phyloP scores from a whole-genome alignment of 1,140 invertebrate species.

The Drosophila ironensis region DNA sequence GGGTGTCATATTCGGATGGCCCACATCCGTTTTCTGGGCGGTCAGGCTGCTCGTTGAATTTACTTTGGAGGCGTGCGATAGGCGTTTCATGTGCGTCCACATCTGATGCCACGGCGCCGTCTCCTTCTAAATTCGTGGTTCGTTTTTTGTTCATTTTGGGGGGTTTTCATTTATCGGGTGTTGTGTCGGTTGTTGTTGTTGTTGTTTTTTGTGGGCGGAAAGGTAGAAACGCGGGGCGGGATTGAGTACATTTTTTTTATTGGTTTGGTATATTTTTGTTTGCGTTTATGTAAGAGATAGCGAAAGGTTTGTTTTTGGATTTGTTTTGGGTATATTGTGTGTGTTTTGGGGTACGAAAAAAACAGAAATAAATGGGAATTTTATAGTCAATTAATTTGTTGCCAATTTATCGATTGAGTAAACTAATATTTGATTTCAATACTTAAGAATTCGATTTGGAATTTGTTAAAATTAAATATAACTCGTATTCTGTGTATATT shows the following conservation, averaged over 20 bases:
- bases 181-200: conserved; percentile 16
- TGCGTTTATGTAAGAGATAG: conserved; percentile 23
- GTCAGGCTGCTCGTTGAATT: conserved; percentile 79
- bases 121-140: conserved; percentile 65
- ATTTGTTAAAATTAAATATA: conserved; percentile 3
- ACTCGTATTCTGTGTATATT: not conserved
- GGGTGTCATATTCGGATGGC: conserved; percentile 52
- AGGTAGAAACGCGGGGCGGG: conserved; percentile 26
- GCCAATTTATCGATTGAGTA: conserved; percentile 51
- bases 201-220: conserved; percentile 8
- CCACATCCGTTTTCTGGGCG: conserved; percentile 75
- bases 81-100: conserved; percentile 81
- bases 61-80: conserved; percentile 80
- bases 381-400: conserved; percentile 54
- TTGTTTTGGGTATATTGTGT: conserved; percentile 22
- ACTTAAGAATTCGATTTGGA: not conserved
- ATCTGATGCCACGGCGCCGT: conserved; percentile 79
- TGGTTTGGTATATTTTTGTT: conserved; percentile 35
- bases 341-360: conserved; percentile 54
- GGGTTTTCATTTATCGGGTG: conserved; percentile 6
- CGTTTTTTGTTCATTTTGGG: conserved; percentile 5
- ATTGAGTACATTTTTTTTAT: conserved; percentile 29
- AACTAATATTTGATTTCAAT: conserved; percentile 39
- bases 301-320: conserved; percentile 17
- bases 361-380: conserved; percentile 69